Percentiles rank a stretch among this genome's conserved stretches.
Conservation (phyloP, 2,888 invertebrate species). For the Micoletzkya japonica region DNA sequence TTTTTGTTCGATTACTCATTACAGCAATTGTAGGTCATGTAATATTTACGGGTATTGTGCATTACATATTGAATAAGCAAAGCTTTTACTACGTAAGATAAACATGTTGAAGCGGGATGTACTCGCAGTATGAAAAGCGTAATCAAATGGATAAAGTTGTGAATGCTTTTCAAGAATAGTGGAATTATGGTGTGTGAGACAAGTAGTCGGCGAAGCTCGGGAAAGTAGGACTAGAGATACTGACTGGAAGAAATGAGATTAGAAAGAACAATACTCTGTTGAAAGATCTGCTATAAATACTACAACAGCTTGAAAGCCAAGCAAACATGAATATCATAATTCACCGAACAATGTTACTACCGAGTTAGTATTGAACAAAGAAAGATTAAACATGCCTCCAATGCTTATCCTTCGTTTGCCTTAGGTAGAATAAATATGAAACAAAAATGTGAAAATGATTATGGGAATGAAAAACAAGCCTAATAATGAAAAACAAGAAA, state of each 20-base stretch:
- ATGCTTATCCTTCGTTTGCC: not conserved
- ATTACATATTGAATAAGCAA: not conserved
- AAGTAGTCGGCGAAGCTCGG: no score
- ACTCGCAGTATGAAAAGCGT: slow-evolving; percentile 6
- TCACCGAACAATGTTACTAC: slow-evolving; percentile 8
- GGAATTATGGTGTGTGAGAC: slow-evolving; percentile 3
- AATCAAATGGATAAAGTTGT: not conserved
- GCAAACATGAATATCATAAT: not conserved
- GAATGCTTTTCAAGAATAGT: not conserved
- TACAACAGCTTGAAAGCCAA: not conserved
- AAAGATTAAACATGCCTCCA: not conserved
- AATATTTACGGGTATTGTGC: not conserved
- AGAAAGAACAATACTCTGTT: not conserved
- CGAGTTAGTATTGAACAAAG: not conserved
- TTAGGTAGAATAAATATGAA: not conserved
- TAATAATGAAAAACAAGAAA: not conserved
- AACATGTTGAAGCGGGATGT: not conserved
- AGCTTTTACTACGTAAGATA: not conserved
- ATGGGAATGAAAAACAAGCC: no score
- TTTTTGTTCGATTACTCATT: not conserved
- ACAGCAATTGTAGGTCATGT: not conserved
- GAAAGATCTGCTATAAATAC: no score
- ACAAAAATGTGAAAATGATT: no score
- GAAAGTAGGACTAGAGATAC: no score
- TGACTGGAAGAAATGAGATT: slow-evolving; percentile 9